A percentile compares a stretch with the other conserved stretches of the same genome.
These are phyloP conservation scores for Zaprionus camerounensis DNA, from an alignment of 1,140 invertebrate species.

Conservation along the genomic window DNA sequence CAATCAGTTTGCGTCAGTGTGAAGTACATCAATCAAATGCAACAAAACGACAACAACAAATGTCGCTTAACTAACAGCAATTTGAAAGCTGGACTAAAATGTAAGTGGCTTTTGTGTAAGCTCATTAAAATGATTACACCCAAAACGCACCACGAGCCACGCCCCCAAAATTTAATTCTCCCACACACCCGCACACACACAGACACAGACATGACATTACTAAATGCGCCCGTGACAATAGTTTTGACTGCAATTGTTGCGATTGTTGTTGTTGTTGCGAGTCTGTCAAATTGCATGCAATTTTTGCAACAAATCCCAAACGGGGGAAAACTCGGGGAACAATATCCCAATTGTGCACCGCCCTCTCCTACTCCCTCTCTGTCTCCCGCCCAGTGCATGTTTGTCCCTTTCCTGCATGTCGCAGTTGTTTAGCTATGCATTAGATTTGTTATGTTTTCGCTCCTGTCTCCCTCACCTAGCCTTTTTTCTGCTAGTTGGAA, in stretches of 20 bases:
- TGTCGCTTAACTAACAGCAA: constrained; percentile 38
- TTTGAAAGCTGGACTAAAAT: constrained; percentile 28
- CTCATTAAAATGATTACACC: constrained; percentile 69
- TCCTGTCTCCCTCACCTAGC: constrained; percentile 4
- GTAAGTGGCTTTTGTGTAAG: constrained; percentile 62
- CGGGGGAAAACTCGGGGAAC: constrained; percentile 13
- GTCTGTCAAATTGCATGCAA: constrained; percentile 64
- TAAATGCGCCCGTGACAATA: constrained; percentile 61
- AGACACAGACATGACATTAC: constrained; percentile 27
- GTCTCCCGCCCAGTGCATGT: neutral
- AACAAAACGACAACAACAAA: constrained; percentile 21
- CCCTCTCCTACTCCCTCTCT: neutral
- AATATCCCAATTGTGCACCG: neutral
- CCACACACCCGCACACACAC: constrained; percentile 8
- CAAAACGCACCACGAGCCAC: constrained; percentile 31
- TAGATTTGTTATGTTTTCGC: constrained; percentile 61
- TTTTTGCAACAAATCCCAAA: constrained; percentile 61
- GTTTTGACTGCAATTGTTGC: constrained; percentile 51
- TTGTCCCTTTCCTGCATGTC: constrained; percentile 9
- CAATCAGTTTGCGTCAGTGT: constrained; percentile 30
- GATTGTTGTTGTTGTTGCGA: constrained; percentile 17
- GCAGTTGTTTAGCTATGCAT: constrained; percentile 70
- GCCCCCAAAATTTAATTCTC: constrained; percentile 24
- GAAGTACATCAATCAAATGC: constrained; percentile 57
- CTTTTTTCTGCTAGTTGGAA: constrained; percentile 42